Evolutionary conservation across 2,113 vertebrate species (phyloP).

Genomic region (Psephotus haematonotus): DNA sequence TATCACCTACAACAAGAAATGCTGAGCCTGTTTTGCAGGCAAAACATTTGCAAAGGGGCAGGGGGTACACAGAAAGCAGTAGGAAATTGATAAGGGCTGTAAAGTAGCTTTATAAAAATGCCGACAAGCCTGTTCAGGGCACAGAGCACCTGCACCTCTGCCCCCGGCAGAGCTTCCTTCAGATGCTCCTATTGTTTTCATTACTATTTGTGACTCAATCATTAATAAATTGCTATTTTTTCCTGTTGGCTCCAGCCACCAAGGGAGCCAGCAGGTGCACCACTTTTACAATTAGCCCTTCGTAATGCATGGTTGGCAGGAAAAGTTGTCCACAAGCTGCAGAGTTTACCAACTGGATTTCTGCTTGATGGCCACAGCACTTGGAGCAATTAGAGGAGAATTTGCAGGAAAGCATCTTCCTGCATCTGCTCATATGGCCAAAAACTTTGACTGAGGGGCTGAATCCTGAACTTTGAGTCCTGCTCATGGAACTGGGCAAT

Average conservation of each 20-base stretch:
- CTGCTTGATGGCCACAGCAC: slow-evolving; percentile 3
- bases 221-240: slow-evolving; percentile 75
- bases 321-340: slow-evolving; percentile 71
- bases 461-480: background rate
- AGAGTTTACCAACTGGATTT: slow-evolving; percentile 58
- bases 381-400: slow-evolving; percentile 61
- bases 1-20: slow-evolving; percentile 68
- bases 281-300: slow-evolving; percentile 79
- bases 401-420: slow-evolving; percentile 33
- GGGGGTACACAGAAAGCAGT: slow-evolving; percentile 64
- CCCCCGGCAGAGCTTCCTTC: slow-evolving; percentile 65
- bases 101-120: slow-evolving; percentile 74
- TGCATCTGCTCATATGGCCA: background rate
- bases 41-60: slow-evolving; percentile 70
- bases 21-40: slow-evolving; percentile 67
- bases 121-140: slow-evolving; percentile 67
- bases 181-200: slow-evolving; percentile 74
- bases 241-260: slow-evolving; percentile 62
- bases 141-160: slow-evolving; percentile 71
- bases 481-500: background rate
- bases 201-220: slow-evolving; percentile 77
- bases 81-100: slow-evolving; percentile 67
- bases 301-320: slow-evolving; percentile 75
- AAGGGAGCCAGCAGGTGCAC: slow-evolving; percentile 78
- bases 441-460: background rate